Evolutionary conservation across 1,140 invertebrate species (phyloP).

Genomic region (Acromyrmex heyeri): DNA sequence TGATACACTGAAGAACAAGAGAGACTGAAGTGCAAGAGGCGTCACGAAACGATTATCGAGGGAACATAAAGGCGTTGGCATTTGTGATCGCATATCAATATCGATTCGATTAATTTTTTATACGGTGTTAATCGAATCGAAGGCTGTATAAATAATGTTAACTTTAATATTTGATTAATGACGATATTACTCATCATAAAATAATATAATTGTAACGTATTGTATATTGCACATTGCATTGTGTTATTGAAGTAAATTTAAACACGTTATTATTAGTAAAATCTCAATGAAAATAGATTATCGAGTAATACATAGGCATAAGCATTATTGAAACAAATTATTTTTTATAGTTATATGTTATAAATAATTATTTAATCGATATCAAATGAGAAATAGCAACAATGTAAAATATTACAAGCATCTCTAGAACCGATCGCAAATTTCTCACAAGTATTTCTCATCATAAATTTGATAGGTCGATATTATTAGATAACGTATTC

Average conservation of each 20-base stretch:
- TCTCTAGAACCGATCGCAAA: background rate
- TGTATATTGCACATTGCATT: background rate
- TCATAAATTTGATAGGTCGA: conserved; percentile 33
- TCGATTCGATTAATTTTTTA: background rate
- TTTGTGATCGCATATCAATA: background rate
- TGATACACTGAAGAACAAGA: background rate
- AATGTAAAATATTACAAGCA: background rate
- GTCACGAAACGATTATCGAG: conserved; percentile 6
- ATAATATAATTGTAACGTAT: background rate
- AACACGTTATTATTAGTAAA: conserved; percentile 1
- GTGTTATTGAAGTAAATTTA: background rate
- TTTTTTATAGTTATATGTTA: background rate
- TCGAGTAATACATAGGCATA: background rate
- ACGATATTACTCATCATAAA: no score
- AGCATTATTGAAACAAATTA: conserved; percentile 11
- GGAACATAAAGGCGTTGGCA: background rate
- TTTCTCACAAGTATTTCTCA: conserved; percentile 10
- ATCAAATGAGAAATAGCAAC: background rate
- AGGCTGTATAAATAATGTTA: background rate
- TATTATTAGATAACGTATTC: conserved; percentile 66
- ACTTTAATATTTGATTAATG: background rate
- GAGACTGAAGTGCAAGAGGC: background rate
- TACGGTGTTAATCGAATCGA: background rate
- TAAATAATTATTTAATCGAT: background rate
- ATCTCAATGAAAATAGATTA: background rate